phyloP scores from a whole-genome alignment of 2,888 invertebrate genomes.

The Drosophila anomalata region DNA sequence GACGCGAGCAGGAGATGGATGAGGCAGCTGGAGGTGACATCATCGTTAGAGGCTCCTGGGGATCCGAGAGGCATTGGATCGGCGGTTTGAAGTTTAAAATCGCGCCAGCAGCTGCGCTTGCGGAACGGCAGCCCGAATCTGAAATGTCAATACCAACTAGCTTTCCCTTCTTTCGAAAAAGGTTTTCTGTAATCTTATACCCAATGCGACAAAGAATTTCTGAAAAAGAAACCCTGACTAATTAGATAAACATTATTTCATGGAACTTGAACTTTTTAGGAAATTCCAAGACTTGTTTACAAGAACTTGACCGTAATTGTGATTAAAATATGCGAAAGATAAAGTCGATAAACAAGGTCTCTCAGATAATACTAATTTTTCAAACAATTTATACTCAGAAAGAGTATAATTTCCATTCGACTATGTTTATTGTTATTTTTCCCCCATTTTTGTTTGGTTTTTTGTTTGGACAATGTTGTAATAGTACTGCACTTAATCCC shows the following conservation, averaged over 20 bases:
- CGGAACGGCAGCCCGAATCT: constrained; percentile 13
- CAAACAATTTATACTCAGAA: neutral
- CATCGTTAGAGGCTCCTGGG: constrained; percentile 39
- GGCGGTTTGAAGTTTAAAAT: constrained; percentile 37
- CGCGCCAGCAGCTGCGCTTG: constrained; percentile 34
- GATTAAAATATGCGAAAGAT: constrained; percentile 22
- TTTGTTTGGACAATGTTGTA: constrained; percentile 46
- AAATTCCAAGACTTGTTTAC: neutral
- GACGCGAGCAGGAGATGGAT: neutral
- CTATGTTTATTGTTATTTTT: constrained; percentile 10
- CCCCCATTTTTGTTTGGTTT: constrained; percentile 13
- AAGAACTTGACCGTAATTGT: constrained; percentile 7
- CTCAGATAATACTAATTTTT: constrained; percentile 2
- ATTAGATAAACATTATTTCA: too few relatives aligned
- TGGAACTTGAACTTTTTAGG: too few relatives aligned
- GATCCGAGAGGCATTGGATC: constrained; percentile 37
- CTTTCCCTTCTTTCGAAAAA: neutral
- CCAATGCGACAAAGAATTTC: neutral
- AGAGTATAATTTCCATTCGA: constrained; percentile 1
- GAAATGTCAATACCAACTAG: constrained; percentile 9
- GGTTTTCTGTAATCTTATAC: constrained; percentile 6
- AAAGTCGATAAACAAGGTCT: constrained; percentile 29
- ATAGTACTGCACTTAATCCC: constrained; percentile 47
- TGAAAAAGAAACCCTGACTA: neutral
- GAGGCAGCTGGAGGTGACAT: constrained; percentile 35